Conservation (phyloP, 2,113 vertebrate genomes). For the Balaeniceps rex region DNA sequence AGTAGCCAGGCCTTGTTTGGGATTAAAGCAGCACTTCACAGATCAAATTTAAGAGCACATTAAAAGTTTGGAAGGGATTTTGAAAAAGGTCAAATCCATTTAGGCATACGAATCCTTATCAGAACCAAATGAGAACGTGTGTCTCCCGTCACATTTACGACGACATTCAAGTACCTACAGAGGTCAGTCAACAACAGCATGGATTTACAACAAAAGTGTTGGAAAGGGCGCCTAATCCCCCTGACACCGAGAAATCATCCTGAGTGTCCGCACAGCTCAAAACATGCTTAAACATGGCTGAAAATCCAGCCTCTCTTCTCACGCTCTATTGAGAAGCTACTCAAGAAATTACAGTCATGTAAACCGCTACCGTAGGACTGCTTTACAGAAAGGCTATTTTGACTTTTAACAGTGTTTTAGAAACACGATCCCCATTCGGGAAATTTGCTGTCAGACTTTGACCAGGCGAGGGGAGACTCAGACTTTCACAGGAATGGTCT, state of each 20-base stretch:
- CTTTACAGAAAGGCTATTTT: not conserved
- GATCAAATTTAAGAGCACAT: not conserved
- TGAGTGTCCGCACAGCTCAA: not conserved
- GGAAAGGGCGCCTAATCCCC: not conserved
- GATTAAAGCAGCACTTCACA: not conserved
- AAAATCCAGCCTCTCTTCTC: not conserved
- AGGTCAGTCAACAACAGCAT: not conserved
- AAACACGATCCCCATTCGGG: not conserved
- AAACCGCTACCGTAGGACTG: not conserved
- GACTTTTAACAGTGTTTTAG: not conserved
- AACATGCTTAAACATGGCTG: not conserved
- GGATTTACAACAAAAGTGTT: not conserved
- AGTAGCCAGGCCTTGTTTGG: not conserved
- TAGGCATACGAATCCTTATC: not conserved
- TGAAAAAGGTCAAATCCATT: not conserved
- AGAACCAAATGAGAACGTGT: not conserved
- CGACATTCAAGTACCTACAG: not conserved
- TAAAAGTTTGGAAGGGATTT: not conserved
- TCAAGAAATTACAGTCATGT: not conserved
- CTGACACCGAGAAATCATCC: not conserved
- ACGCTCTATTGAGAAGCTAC: not conserved
- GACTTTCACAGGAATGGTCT: not conserved
- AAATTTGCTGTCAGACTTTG: not conserved
- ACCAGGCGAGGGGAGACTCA: not conserved
- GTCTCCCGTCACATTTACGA: not conserved